Percentiles rank a stretch among this genome's conserved stretches.
Evolutionary conservation across 2,113 vertebrate genomes (phyloP).

Genomic region (Calyptommatus sinebrachiatus): DNA sequence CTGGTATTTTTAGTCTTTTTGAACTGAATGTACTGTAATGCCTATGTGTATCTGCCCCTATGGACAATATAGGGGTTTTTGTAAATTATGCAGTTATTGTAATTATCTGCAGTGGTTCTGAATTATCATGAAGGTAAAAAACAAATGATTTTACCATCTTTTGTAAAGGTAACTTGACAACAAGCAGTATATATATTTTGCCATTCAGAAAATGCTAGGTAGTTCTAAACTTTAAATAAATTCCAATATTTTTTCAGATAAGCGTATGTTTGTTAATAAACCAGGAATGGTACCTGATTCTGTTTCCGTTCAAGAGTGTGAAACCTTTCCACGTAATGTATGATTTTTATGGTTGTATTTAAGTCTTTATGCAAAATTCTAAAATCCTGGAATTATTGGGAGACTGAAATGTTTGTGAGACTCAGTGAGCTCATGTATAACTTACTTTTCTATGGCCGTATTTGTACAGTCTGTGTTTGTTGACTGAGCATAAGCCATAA

Average conservation of each 20-base stretch:
- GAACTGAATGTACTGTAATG: constrained; percentile 80
- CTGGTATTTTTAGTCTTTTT: constrained; percentile 71
- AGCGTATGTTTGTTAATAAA: constrained; percentile 28
- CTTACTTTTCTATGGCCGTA: constrained; percentile 32
- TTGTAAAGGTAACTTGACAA: constrained; percentile 64
- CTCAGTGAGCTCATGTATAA: constrained; percentile 6
- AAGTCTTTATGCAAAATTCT: neutral
- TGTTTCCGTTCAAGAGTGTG: constrained; percentile 50
- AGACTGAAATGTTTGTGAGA: neutral
- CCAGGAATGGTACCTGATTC: constrained; percentile 39
- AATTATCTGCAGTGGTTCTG: constrained; percentile 73
- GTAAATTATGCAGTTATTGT: constrained; percentile 81
- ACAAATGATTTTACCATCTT: constrained; percentile 62
- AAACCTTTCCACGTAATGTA: constrained; percentile 49
- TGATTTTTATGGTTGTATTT: constrained; percentile 39
- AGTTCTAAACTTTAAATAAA: constrained; percentile 44
- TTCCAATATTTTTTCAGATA: constrained; percentile 46
- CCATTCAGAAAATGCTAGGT: constrained; percentile 40
- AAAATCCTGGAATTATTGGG: constrained; percentile 40
- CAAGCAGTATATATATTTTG: constrained; percentile 61
- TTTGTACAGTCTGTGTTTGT: constrained; percentile 25
- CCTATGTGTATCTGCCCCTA: constrained; percentile 72
- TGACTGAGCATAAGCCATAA: constrained; percentile 77
- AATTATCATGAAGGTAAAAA: constrained; percentile 68
- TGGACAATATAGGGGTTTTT: constrained; percentile 71